Base-by-base conservation (phyloP, 2,113 vertebrate genomes). In the Brachyhypopomus occidentalis region DNA sequence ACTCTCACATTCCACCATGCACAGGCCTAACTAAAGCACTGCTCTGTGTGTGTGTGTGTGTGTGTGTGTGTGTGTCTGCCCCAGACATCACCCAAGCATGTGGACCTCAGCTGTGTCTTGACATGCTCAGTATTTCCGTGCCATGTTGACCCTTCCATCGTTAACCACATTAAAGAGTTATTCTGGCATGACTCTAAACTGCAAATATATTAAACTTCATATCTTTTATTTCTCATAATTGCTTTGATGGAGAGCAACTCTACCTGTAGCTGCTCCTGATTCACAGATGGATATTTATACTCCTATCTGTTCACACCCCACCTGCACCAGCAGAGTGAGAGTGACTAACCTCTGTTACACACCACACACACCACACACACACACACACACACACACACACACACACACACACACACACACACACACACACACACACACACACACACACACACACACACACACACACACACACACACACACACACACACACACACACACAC, bases 151-250 rank as follows among this genome's bases (percentile, higher is more conserved):
- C 74, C 56, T 23, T 20, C 34, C 55, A 2, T 75, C 63, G 22
- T n/a, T 80, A 79, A 73, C 84, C 84, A 83, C 84, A 83, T 85
- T 71, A 85, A 85, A 83, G 70, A 27, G 45, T 52, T 52, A 19
- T 48, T 62, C 27, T 45, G 81, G 64, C 79, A 60, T 62, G n/a
- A 36, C 82, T 63, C 69, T 70, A 55, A 77, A 62, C 56, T 72
- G 69, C 20, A 36, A 71, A 58, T 82, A 25, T 79, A 56, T 73
- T 77, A 77, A 77, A 77, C 59, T 77, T 48, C 45, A 52, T 14
- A 14, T 30, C 41, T 17, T 67, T 76, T 16, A 45, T 66, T 30
- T 63, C 67, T 6, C 17, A 59, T 66, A 23, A 38, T 69, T 79
- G 1, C 25, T 60, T 76, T 79, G 70, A 79, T 77, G 78, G 74